Evolutionary conservation across 2,888 invertebrate genomes (phyloP).

Genomic region (Machimus atricapillus): DNA sequence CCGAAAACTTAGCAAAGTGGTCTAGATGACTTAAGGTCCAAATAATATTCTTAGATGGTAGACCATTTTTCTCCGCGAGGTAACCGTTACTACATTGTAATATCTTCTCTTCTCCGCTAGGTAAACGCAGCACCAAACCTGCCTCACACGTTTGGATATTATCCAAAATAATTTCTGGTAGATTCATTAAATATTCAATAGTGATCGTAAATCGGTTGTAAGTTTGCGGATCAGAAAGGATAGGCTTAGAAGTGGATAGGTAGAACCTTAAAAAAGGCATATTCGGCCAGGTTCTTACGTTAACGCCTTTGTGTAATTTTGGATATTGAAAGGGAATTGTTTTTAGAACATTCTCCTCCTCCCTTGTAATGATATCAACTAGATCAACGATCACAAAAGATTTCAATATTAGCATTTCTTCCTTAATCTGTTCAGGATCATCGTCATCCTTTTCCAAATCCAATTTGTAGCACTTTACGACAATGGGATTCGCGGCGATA

Average conservation of each 20-base stretch:
- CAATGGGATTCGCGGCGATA: conserved; percentile 5
- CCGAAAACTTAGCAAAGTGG: neutral
- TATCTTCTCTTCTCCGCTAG: neutral
- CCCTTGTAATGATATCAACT: neutral
- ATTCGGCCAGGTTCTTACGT: conserved; percentile 11
- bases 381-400: neutral
- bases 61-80: neutral
- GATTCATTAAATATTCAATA: conserved; percentile 9
- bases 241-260: conserved; percentile 4
- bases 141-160: neutral
- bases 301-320: neutral
- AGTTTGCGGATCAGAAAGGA: neutral
- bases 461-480: conserved; percentile 18
- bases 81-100: neutral
- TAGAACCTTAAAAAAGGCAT: conserved; percentile 24
- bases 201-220: conserved; percentile 18
- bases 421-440: neutral
- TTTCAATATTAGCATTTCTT: neutral
- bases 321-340: neutral
- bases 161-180: neutral
- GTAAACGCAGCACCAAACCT: neutral
- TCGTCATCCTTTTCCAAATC: neutral
- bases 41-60: neutral
- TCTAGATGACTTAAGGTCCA: neutral
- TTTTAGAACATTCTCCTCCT: neutral